These are phyloP conservation scores for Festucalex cinctus DNA, from an alignment of 2,113 vertebrate genomes.

Conservation along the genomic window DNA sequence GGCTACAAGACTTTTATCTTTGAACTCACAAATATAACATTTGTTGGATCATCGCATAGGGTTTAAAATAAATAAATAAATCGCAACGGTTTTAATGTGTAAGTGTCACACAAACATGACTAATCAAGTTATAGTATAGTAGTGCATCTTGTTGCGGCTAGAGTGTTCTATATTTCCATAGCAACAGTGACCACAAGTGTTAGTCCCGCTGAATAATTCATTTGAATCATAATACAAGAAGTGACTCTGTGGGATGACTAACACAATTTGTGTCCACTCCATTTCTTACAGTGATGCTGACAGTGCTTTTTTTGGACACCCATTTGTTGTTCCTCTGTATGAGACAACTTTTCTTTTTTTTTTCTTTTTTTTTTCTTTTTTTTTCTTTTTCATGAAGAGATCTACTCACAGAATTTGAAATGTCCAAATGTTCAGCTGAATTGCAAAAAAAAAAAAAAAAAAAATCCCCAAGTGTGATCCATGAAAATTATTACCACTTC, in stretches of 20 bases:
- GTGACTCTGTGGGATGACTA: conserved; percentile 8
- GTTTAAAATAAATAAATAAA: no score
- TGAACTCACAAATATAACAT: not conserved
- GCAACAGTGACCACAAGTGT: conserved; percentile 30
- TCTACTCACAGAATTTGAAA: no score
- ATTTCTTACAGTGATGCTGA: not conserved
- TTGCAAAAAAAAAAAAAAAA: no score
- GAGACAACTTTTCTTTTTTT: not conserved
- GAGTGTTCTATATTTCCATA: conserved; percentile 37
- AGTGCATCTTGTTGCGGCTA: conserved; percentile 1
- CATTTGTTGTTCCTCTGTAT: not conserved
- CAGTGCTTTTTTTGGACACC: not conserved
- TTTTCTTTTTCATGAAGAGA: no score
- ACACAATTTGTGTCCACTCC: not conserved
- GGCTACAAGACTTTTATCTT: conserved; percentile 52
- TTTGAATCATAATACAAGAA: conserved; percentile 18
- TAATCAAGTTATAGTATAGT: conserved; percentile 3
- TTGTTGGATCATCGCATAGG: not conserved
- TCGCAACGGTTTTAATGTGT: not conserved
- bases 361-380: no score
- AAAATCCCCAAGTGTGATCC: no score
- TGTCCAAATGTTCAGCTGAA: no score
- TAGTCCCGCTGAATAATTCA: conserved; percentile 28
- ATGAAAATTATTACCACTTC: no score
- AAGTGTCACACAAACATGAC: not conserved